These are phyloP conservation scores for Podarcis muralis DNA, from an alignment of 2,113 vertebrate genomes.

Conservation along the genomic window DNA sequence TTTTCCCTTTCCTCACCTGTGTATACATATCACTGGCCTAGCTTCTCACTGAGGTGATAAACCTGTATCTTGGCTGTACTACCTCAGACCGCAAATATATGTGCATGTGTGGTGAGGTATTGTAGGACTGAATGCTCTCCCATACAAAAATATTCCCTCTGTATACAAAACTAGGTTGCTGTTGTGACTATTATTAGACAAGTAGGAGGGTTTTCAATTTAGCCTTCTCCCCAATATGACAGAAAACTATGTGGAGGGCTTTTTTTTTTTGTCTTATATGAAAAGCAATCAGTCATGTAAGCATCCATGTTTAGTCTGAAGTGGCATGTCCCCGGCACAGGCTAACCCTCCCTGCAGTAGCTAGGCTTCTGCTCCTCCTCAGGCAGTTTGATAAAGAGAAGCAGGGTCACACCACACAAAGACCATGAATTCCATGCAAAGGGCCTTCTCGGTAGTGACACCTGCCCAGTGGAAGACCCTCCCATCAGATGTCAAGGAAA, in stretches of 20 bases:
- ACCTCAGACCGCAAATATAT: neutral
- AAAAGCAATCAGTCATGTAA: neutral
- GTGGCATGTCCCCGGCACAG: neutral
- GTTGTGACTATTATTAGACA: neutral
- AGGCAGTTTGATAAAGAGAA: neutral
- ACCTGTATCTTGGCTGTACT: neutral
- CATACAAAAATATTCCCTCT: neutral
- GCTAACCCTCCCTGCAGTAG: neutral
- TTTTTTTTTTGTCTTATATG: neutral
- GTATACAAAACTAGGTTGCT: neutral
- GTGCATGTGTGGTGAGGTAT: neutral
- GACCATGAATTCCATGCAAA: neutral
- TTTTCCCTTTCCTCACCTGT: neutral
- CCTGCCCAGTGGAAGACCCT: no score
- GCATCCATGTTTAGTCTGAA: neutral
- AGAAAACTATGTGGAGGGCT: neutral
- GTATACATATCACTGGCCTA: neutral
- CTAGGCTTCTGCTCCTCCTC: neutral
- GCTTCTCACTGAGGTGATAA: neutral
- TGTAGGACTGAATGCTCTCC: neutral
- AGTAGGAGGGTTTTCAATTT: neutral
- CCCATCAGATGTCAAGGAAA: no score
- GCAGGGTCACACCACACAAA: neutral
- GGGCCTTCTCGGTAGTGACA: no score
- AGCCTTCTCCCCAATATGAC: neutral